Evolutionary conservation across 2,797 vertebrate species (phyloP).

Genomic region (Gymnoscopelus braueri): DNA sequence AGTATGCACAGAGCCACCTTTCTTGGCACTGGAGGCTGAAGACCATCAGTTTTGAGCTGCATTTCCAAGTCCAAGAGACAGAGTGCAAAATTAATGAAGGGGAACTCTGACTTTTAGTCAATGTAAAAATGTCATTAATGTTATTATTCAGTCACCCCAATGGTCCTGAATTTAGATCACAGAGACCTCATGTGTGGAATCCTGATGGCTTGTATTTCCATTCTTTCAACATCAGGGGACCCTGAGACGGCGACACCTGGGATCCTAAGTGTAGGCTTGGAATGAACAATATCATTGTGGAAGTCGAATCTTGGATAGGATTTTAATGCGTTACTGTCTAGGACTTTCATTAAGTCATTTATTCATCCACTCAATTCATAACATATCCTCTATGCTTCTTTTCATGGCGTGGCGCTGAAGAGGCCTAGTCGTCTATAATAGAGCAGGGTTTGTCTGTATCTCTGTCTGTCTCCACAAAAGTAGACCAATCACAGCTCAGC

Average conservation of each 20-base stretch:
- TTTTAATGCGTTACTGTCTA: constrained; percentile 13
- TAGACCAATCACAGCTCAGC: too few relatives aligned
- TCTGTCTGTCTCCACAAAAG: too few relatives aligned
- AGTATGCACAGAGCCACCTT: constrained; percentile 19
- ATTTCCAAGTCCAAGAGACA: constrained; percentile 59
- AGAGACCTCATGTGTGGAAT: constrained; percentile 72
- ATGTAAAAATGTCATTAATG: constrained; percentile 82
- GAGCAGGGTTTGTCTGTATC: too few relatives aligned
- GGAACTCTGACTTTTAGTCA: constrained; percentile 79
- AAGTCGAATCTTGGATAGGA: constrained; percentile 23
- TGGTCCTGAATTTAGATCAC: constrained; percentile 80
- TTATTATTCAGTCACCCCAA: constrained; percentile 80
- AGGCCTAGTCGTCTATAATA: too few relatives aligned
- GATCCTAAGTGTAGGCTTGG: constrained; percentile 44
- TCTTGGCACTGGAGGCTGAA: constrained; percentile 21
- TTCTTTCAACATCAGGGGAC: constrained; percentile 71
- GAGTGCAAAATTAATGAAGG: constrained; percentile 79
- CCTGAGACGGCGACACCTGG: constrained; percentile 39
- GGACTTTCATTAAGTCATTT: not conserved
- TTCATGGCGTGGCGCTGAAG: not conserved
- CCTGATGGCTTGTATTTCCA: constrained; percentile 75
- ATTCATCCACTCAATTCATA: constrained; percentile 5
- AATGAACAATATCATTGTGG: constrained; percentile 31
- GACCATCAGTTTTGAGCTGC: constrained; percentile 30
- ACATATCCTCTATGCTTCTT: not conserved